Base-by-base conservation (phyloP, 1,140 invertebrate species). In the Agraylea sexmaculata region DNA sequence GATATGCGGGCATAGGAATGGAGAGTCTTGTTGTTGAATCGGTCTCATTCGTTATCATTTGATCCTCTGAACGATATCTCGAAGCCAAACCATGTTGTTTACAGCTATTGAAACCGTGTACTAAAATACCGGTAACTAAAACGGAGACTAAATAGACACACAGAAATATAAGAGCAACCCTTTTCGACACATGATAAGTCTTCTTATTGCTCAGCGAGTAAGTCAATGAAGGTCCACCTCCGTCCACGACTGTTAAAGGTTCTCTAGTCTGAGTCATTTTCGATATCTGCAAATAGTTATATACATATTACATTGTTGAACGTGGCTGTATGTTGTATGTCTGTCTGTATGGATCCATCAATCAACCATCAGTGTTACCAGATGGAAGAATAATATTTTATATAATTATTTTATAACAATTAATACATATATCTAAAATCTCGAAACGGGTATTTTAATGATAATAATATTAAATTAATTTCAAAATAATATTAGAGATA, bases 51-150 rank as follows among this genome's bases (percentile, higher is more conserved):
- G n/a, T n/a, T n/a, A n/a, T n/a, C n/a, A n/a, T n/a, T n/a, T n/a
- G n/a, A n/a, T n/a, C n/a, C n/a, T n/a, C n/a, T n/a, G 38, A 52
- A 63, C 63, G 53, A 51, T 50, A 20, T 46, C n/a, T 57, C 46
- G 4, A 53, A 4, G 50, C 43, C 2, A 43, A 20, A 37, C 66
- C 59, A 35, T 62, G 49, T 45, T 68, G 62, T 4, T 69, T 64
- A 33, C 77, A 78, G 0, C 75, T 73, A 2, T 74, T 74, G 42
- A 79, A 78, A 56, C 80, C 77, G 49, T 78, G 79, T 2, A 80
- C 76, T 34, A 80, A 56, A 3, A 80, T 67, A 2, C 75, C 73
- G 5, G 77, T 77, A 21, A 69, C 69, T 0, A 75, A 62, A 15
- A 77, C 42, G n/a, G 65, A 60, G 37, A 66, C 47, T 2, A 67